phyloP scores from a whole-genome alignment of 2,888 invertebrate species.

The Drosophila multiciliata region DNA sequence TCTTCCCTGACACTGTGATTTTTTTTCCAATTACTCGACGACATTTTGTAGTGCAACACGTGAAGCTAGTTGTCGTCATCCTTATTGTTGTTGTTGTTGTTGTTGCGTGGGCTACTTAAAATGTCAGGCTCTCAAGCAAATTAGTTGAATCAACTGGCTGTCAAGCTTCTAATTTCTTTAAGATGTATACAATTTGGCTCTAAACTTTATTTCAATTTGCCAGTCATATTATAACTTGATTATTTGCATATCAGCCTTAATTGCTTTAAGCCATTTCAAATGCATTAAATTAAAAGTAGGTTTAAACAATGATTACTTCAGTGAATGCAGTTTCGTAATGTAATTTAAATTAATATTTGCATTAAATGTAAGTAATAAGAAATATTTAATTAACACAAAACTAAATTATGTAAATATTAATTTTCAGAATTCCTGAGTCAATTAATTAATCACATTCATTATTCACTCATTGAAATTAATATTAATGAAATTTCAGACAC shows the following conservation, averaged over 20 bases:
- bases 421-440: not conserved
- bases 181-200: conserved; percentile 10
- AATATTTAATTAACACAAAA: not conserved
- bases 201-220: conserved; percentile 19
- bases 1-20: conserved; percentile 7
- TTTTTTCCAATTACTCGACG: conserved; percentile 51
- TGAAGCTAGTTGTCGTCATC: conserved; percentile 27
- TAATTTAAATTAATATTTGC: not conserved
- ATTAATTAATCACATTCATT: not conserved
- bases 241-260: conserved; percentile 7
- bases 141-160: conserved; percentile 63
- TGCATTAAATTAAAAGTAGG: not conserved
- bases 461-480: not conserved
- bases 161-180: conserved; percentile 6
- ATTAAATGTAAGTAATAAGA: not conserved
- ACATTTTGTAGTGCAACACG: conserved; percentile 61
- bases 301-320: not conserved
- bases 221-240: conserved; percentile 21
- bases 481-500: not conserved
- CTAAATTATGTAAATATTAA: too few relatives aligned
- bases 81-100: not conserved
- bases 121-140: conserved; percentile 47
- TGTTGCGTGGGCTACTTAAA: conserved; percentile 33
- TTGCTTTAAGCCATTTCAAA: not conserved
- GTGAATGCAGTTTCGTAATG: not conserved